Evolutionary conservation across 2,888 invertebrate genomes (phyloP), one percentile per base, ranked within the genome.

Genomic region (Zaprionus obscuricornis): DNA sequence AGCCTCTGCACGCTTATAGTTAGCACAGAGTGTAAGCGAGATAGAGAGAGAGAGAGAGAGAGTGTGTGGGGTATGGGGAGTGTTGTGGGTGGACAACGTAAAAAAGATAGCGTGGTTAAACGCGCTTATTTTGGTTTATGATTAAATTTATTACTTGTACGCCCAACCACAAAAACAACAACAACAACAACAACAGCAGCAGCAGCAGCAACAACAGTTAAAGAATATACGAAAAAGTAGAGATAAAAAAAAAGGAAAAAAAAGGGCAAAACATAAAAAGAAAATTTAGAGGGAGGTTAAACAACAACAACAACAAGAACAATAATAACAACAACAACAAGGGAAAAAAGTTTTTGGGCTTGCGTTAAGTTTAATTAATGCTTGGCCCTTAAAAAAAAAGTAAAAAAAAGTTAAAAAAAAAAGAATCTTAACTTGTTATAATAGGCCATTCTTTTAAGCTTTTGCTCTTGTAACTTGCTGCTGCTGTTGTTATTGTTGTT

Each of bases 41-140:
- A 31, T 37, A 34, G 37, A 22, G 33, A 55, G 54, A 54, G 13
- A 11, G 11, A 16, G 29, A 14, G 29, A n/a, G 29, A 3, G 11
- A n/a, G 8, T 6, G 29, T 29, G 49, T 42, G 52, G 42, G 43
- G 31, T 27, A 27, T 13, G 17, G 17, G 43, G 31, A 0, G 10
- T 29, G 8, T n/a, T 20, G 10, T 27, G 66, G 66, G 18, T 46
- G 47, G 64, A 50, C 50, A 59, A 65, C 57, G 73, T 69, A 51
- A 79, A 84, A n/a, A 66, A 82, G 85, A 84, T 79, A 77, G 79
- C 85, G 85, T 81, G 85, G 85, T 74, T 79, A 84, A 82, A 65
- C 71, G 85, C 85, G 82, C 74, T 79, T 84, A 81, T 84, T 79
- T 81, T 74, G 71, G 85, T 84, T 84, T 84, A 82, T 84, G 82